These are phyloP conservation scores for Cepaea hortensis DNA, from an alignment of 2,888 invertebrate genomes.

Conservation along the genomic window DNA sequence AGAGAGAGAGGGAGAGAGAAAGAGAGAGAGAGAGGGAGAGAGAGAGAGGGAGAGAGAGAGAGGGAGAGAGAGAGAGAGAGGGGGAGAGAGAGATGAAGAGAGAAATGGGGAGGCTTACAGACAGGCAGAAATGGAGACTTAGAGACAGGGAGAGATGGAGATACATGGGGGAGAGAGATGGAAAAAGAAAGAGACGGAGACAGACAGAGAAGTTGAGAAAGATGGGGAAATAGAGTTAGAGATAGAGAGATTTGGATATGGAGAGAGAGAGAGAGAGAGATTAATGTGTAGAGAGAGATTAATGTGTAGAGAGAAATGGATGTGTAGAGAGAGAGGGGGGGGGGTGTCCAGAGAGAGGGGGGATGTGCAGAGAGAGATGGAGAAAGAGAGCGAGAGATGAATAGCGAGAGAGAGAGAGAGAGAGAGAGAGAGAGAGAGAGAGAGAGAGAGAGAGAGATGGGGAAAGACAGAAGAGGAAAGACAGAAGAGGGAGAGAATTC, in stretches of 20 bases:
- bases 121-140: not conserved
- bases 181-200: too few relatives aligned
- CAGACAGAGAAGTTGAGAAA: too few relatives aligned
- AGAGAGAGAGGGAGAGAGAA: not conserved
- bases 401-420: not conserved
- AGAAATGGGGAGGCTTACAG: not conserved
- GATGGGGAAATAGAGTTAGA: too few relatives aligned
- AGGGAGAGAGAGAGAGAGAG: not conserved
- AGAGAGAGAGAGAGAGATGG: not conserved
- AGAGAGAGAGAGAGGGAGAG: not conserved
- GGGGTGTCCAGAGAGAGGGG: not conserved
- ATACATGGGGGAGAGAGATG: too few relatives aligned
- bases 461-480: too few relatives aligned
- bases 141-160: not conserved
- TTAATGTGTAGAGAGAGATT: too few relatives aligned
- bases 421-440: not conserved
- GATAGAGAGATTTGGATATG: too few relatives aligned
- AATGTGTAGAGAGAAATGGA: not conserved
- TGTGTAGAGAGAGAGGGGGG: not conserved
- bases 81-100: not conserved
- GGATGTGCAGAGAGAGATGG: too few relatives aligned
- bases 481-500: too few relatives aligned
- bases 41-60: not conserved
- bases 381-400: too few relatives aligned
- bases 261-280: too few relatives aligned